Evolutionary conservation across 2,797 vertebrate genomes (phyloP), one percentile per base, ranked within the genome.

Genomic region (Aldrovandia affinis): DNA sequence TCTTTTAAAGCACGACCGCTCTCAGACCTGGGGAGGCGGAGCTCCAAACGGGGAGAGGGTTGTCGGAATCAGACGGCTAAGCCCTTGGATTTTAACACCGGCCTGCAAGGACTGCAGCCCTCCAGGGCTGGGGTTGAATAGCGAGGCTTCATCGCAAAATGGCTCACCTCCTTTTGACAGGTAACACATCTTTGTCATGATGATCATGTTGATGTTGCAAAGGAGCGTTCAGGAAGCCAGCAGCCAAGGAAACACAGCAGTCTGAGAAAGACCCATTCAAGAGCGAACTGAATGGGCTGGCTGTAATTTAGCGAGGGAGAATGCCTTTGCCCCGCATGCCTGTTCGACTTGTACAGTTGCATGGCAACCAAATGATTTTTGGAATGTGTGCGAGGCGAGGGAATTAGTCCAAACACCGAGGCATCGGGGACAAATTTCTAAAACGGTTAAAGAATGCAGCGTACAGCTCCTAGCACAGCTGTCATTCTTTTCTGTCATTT

Each of bases 221-320:
- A 73, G 42, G 73, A 44, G 39, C 70, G 25, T 75, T 75, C 70
- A 25, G 39, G 39, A 77, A 77, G 39, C 47, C 22, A 77, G n/a
- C 73, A 77, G 42, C 39, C 25, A 10, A 77, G 47, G 22, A 77
- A 77, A 47, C 39, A 47, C 39, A 77, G 20, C 42, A 12, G 2
- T 25, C 25, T 77, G 73, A 44, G 47, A 73, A 47, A 42, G 73
- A 47, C 73, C 73, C 42, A 77, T 77, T 93, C 91, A 92, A 84
- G 87, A 54, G 36, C 87, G 36, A 54, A 81, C 85, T 92, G 90
- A 93, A 93, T 91, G 89, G 89, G 87, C 87, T 28, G 88, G 90
- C 92, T 92, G 92, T 92, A 89, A 90, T 88, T 85, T 84, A 44
- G 28, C 33, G 73, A 47, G 39, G 42, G 73, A 77, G 47, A 77